Percentiles rank a stretch among this genome's conserved stretches.
Evolutionary conservation across 2,113 vertebrate genomes (phyloP).

Genomic region (Phoxinus phoxinus): DNA sequence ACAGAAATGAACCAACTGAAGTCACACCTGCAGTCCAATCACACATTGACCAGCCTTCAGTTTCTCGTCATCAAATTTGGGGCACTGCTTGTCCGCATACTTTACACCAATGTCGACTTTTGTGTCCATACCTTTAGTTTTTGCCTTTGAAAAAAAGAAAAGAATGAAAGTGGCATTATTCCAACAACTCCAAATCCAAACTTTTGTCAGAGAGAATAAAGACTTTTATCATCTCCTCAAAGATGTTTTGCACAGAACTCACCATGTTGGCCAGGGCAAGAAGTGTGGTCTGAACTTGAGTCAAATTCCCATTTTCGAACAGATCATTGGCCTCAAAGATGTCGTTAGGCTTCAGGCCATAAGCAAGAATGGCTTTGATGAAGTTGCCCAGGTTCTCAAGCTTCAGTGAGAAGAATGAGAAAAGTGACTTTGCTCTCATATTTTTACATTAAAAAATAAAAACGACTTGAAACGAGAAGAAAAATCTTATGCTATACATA

Average conservation of each 20-base stretch:
- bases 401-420: constrained; percentile 63
- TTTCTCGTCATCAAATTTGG: constrained; percentile 85
- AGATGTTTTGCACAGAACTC: constrained; percentile 56
- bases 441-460: neutral
- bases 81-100: constrained; percentile 86
- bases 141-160: constrained; percentile 72
- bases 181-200: neutral
- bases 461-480: neutral
- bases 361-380: constrained; percentile 87
- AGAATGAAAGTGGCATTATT: neutral
- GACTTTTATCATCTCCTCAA: neutral
- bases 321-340: constrained; percentile 92
- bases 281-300: constrained; percentile 87
- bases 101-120: constrained; percentile 88
- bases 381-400: constrained; percentile 91
- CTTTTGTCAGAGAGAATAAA: neutral
- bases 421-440: neutral
- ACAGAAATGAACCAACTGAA: neutral
- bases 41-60: constrained; percentile 89
- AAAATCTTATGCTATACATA: neutral
- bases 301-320: constrained; percentile 91
- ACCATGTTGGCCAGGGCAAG: constrained; percentile 87
- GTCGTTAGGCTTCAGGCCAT: constrained; percentile 88
- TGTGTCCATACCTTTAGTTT: constrained; percentile 87
- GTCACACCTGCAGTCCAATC: constrained; percentile 84